Percentiles rank a stretch among this genome's conserved stretches.
Evolutionary conservation across 2,797 vertebrate genomes (phyloP).

Genomic region (Hydrophis major): DNA sequence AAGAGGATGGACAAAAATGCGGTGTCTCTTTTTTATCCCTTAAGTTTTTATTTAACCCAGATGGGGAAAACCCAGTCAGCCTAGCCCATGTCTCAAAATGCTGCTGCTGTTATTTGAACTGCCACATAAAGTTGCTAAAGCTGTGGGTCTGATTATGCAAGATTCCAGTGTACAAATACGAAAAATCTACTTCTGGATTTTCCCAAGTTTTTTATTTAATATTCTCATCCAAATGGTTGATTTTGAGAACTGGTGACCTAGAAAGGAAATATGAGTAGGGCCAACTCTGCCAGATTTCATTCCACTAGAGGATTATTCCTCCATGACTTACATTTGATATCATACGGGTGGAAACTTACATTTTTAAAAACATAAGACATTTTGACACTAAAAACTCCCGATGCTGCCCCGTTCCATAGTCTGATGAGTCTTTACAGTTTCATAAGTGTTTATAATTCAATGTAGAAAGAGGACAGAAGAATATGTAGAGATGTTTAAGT

Average conservation of each 20-base stretch:
- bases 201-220: neutral
- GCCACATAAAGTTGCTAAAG: neutral
- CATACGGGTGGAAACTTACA: neutral
- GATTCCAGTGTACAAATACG: neutral
- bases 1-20: neutral
- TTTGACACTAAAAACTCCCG: neutral
- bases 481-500: neutral
- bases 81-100: neutral
- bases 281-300: neutral
- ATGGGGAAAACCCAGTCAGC: conserved; percentile 8
- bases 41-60: neutral
- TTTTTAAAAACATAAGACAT: neutral
- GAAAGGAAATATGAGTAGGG: neutral
- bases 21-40: neutral
- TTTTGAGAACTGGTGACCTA: neutral
- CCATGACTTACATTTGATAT: neutral
- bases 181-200: neutral
- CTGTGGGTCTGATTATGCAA: neutral
- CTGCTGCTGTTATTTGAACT: neutral
- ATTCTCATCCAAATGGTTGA: neutral
- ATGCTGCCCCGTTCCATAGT: neutral
- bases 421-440: neutral
- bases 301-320: neutral
- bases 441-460: neutral
- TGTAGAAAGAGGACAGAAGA: neutral